Evolutionary conservation across 2,888 invertebrate genomes (phyloP).

Genomic region (Oscheius sp.): DNA sequence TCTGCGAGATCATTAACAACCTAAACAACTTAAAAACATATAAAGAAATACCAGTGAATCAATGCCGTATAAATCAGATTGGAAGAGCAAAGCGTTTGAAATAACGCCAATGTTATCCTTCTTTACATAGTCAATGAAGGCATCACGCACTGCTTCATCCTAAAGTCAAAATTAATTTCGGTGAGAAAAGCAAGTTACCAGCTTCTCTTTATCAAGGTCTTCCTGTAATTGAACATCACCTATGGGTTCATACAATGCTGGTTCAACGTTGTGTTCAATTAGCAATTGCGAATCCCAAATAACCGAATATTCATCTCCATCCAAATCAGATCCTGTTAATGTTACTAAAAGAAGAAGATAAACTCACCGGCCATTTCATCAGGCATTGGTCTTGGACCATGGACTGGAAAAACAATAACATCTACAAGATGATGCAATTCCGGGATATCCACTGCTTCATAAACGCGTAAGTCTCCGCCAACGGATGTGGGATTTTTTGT

Average conservation of each 20-base stretch:
- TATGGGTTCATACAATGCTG: constrained; percentile 32
- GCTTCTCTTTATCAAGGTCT: neutral
- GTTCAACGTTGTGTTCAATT: constrained; percentile 63
- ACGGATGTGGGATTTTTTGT: constrained; percentile 73
- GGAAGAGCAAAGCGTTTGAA: constrained; percentile 69
- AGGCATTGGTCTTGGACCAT: constrained; percentile 71
- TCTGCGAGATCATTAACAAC: constrained; percentile 48
- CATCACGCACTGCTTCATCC: constrained; percentile 58
- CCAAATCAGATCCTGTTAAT: constrained; percentile 70
- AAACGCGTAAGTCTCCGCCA: constrained; percentile 71
- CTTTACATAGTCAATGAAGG: constrained; percentile 69
- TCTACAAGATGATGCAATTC: constrained; percentile 68
- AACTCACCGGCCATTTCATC: constrained; percentile 71
- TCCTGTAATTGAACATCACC: too few species aligned
- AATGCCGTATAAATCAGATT: constrained; percentile 68
- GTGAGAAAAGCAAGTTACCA: neutral
- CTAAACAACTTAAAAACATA: neutral
- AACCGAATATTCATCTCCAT: constrained; percentile 72
- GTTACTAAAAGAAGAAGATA: neutral
- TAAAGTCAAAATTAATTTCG: constrained; percentile 9
- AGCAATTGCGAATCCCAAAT: constrained; percentile 70
- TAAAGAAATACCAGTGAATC: constrained; percentile 24
- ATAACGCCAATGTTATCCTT: constrained; percentile 69
- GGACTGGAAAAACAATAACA: constrained; percentile 72
- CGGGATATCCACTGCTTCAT: constrained; percentile 65